Base-by-base conservation (phyloP, 1,140 invertebrate species). In the Helicoverpa zea region DNA sequence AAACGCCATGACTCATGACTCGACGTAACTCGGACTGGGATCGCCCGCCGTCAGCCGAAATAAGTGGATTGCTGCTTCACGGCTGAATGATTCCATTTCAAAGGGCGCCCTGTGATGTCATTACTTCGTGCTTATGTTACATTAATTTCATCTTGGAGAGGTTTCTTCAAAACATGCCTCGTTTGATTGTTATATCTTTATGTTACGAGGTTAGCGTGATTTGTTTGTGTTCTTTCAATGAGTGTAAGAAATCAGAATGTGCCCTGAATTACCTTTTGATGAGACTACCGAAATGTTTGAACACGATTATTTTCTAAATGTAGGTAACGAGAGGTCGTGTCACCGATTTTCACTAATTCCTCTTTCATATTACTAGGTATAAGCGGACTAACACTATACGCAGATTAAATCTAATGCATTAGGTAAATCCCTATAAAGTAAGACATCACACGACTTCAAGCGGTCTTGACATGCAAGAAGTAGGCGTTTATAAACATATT, bases 51-150 rank as follows among this genome's bases (percentile, higher is more conserved):
- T 90, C 91, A 91, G 88, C 86, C 83, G 86, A 89, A 92, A 94
- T 92, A 91, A 94, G 89, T 92, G 88, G 88, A 94, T 92, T 92
- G 89, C 86, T 86, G 83, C 88, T 91, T 90, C 87, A 92, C 89
- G 87, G 84, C 82, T 86, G 84, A 91, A 87, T 88, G 86, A 89
- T 89, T 91, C 86, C 83, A 87, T 92, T 91, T 89, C 85, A 88
- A 89, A 91, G 85, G 84, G 83, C 84, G 72, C 80, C 85, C 81
- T 88, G 80, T 86, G 79, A 87, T 85, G 84, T 85, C 82, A 86
- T 87, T 88, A 84, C 83, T 82, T 73, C 74, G 73, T 70, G 80
- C 81, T 87, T 75, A 81, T 76, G 76, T 81, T 74, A 73, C 79
- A 85, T 83, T 61, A 84, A 83, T 83, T 74, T 63, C 70, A 30